phyloP scores from a whole-genome alignment of 2,113 vertebrate genomes.

The Callospermophilus lateralis region DNA sequence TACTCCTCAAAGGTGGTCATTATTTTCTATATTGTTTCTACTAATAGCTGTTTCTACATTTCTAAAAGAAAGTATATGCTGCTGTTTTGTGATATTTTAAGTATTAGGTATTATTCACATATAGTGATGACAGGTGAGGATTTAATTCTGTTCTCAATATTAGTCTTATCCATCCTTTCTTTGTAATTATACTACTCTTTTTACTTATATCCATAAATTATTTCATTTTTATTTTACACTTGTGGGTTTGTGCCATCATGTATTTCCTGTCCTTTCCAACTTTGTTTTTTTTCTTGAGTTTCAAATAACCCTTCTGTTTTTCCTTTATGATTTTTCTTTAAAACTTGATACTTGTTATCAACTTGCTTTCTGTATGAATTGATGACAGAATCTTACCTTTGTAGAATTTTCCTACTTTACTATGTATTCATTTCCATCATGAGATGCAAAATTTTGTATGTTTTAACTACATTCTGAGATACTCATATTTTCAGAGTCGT shows the following conservation, averaged over 20 bases:
- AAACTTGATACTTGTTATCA: background rate
- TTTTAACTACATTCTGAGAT: background rate
- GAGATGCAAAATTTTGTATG: background rate
- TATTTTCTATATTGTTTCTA: background rate
- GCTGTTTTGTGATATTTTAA: background rate
- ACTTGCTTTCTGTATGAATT: background rate
- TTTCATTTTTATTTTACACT: no score
- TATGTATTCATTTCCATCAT: background rate
- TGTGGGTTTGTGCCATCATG: no score
- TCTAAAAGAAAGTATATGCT: background rate
- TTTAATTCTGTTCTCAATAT: no score
- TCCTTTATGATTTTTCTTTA: background rate
- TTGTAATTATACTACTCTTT: no score
- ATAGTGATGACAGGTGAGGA: no score
- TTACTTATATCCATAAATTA: no score
- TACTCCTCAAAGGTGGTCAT: background rate
- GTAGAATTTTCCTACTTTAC: background rate
- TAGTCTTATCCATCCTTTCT: no score
- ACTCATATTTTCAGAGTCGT: background rate
- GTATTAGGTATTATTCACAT: background rate
- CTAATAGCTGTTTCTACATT: background rate
- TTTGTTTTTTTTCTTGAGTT: constrained; percentile 46
- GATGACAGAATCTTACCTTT: background rate
- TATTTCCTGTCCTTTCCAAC: no score
- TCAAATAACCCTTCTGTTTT: background rate